Conservation (phyloP, 2,797 vertebrate species). For the Cirrhinus mrigala region DNA sequence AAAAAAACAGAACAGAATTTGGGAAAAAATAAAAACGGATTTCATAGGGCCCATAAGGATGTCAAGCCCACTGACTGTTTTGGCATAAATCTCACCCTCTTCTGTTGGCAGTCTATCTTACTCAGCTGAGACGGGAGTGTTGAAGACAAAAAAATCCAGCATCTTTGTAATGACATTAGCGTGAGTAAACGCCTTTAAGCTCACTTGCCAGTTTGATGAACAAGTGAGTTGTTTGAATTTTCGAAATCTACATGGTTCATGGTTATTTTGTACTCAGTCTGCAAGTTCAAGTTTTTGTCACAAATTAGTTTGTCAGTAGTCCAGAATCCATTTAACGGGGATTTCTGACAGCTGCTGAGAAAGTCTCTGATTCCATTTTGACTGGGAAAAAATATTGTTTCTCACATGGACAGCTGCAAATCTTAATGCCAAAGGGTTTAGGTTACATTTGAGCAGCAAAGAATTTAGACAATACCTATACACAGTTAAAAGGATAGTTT, state of each 20-base stretch:
- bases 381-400: slow-evolving; percentile 30
- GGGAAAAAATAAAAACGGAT: too few relatives aligned
- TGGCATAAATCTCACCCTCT: neutral
- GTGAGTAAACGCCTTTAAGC: neutral
- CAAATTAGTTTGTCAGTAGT: neutral
- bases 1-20: too few relatives aligned
- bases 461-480: slow-evolving; percentile 39
- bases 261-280: neutral
- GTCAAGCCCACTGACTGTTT: neutral
- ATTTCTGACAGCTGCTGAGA: slow-evolving; percentile 20
- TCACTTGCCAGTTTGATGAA: neutral
- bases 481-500: slow-evolving; percentile 13
- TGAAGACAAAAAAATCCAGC: neutral
- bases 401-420: slow-evolving; percentile 14
- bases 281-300: neutral
- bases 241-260: neutral
- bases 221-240: neutral
- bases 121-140: neutral
- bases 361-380: slow-evolving; percentile 11
- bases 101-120: neutral
- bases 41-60: neutral
- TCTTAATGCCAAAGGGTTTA: slow-evolving; percentile 35
- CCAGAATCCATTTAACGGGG: neutral
- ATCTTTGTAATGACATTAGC: neutral
- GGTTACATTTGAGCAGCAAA: slow-evolving; percentile 30